phyloP scores from a whole-genome alignment of 2,888 invertebrate genomes.

The Tachina grossa region DNA sequence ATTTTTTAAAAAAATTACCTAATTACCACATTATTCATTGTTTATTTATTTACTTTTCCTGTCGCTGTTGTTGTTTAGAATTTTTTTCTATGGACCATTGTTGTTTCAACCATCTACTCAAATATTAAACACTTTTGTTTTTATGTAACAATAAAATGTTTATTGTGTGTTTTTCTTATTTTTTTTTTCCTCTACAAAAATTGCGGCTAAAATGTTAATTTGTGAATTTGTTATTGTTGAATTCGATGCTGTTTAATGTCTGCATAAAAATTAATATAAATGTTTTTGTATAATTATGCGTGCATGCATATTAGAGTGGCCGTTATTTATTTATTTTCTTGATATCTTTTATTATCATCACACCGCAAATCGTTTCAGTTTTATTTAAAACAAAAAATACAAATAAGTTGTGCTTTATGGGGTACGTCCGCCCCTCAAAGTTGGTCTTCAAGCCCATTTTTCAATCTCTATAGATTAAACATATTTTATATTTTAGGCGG shows the following conservation, averaged over 20 bases:
- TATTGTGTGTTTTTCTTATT: slow-evolving; percentile 7
- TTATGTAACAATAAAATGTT: slow-evolving; percentile 3
- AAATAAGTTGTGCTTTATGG: too few relatives aligned
- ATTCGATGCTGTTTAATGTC: slow-evolving; percentile 5
- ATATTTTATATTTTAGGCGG: too few relatives aligned
- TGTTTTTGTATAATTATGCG: slow-evolving; percentile 17
- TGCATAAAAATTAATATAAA: slow-evolving; percentile 3
- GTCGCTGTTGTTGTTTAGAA: slow-evolving; percentile 10
- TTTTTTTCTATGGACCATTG: slow-evolving; percentile 28
- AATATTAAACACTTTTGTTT: slow-evolving; percentile 13
- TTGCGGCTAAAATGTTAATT: slow-evolving; percentile 52
- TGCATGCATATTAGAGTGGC: too few relatives aligned
- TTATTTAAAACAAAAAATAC: too few relatives aligned
- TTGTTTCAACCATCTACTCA: slow-evolving; percentile 20
- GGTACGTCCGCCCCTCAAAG: too few relatives aligned
- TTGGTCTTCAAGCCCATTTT: too few relatives aligned
- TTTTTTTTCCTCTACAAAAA: slow-evolving; percentile 8
- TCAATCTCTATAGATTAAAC: too few relatives aligned
- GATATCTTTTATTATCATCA: too few relatives aligned
- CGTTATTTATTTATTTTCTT: too few relatives aligned
- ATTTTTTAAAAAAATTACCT: slow-evolving; percentile 7
- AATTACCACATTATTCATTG: slow-evolving; percentile 48
- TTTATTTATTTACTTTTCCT: slow-evolving; percentile 49
- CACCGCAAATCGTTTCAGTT: too few relatives aligned
- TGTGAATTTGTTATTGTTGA: slow-evolving; percentile 10